These are phyloP conservation scores for Phymanthus crucifer DNA, from an alignment of 92 coral and sea anemone genomes.

Conservation along the genomic window DNA sequence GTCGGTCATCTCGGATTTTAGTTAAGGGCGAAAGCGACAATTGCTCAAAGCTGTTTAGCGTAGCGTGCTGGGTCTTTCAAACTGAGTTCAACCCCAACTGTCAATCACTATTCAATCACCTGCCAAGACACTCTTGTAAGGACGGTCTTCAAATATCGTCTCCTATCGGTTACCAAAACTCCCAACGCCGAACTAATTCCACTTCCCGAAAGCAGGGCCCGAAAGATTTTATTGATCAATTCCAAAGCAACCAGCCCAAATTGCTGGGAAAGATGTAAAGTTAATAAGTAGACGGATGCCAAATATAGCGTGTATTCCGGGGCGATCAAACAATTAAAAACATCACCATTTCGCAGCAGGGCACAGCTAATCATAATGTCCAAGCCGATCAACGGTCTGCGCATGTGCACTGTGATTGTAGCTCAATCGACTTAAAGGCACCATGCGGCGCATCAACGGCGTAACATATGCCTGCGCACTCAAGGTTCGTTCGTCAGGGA, in stretches of 20 bases:
- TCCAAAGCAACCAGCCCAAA: constrained; percentile 38
- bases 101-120: constrained; percentile 89
- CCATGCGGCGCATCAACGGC: constrained; percentile 94
- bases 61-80: constrained; percentile 90
- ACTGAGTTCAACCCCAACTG: constrained; percentile 81
- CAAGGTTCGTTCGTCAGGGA: constrained; percentile 79
- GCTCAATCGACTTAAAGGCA: constrained; percentile 74
- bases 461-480: constrained; percentile 93
- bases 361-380: constrained; percentile 83
- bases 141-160: constrained; percentile 41
- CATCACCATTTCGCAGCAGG: constrained; percentile 96
- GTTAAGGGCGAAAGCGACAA: constrained; percentile 54
- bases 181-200: constrained; percentile 40
- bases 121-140: constrained; percentile 72
- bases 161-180: constrained; percentile 60
- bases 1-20: constrained; percentile 1
- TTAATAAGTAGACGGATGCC: constrained; percentile 78
- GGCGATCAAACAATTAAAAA: constrained; percentile 97
- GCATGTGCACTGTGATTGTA: constrained; percentile 81
- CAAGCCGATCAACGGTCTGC: constrained; percentile 81
- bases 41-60: constrained; percentile 92
- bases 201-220: neutral
- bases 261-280: constrained; percentile 50
- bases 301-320: constrained; percentile 97
- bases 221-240: constrained; percentile 33